Conservation (phyloP, 2,888 invertebrate species). For the Molanna angustata region DNA sequence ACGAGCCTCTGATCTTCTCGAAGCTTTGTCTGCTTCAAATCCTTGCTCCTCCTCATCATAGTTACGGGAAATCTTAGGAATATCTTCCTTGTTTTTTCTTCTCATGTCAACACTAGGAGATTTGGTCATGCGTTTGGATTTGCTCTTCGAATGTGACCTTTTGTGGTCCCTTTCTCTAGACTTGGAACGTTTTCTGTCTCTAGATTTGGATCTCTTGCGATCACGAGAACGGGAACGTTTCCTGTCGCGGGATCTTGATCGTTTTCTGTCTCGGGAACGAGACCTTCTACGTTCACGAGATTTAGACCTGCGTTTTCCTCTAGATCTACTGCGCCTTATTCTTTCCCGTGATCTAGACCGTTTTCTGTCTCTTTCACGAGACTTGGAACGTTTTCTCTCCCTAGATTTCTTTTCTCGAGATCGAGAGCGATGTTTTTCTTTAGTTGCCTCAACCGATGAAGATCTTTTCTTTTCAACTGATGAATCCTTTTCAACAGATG, state of each 20-base stretch:
- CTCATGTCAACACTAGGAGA: constrained; percentile 42
- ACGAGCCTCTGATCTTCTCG: constrained; percentile 35
- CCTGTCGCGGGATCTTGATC: constrained; percentile 56
- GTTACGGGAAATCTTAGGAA: constrained; percentile 36
- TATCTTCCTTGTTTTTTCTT: constrained; percentile 34
- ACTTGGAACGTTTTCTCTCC: constrained; percentile 43
- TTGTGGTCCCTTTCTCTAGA: constrained; percentile 53
- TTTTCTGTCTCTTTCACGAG: constrained; percentile 43
- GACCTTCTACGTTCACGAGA: constrained; percentile 51
- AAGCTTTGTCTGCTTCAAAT: constrained; percentile 42
- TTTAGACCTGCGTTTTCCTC: constrained; percentile 46
- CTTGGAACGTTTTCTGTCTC: constrained; percentile 45
- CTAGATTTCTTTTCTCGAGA: constrained; percentile 43
- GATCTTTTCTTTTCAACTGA: constrained; percentile 39
- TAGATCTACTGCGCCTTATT: constrained; percentile 38
- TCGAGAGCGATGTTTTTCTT: constrained; percentile 32
- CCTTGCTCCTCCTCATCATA: constrained; percentile 55
- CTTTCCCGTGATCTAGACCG: constrained; percentile 50
- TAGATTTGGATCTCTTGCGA: constrained; percentile 48
- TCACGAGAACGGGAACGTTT: constrained; percentile 59
- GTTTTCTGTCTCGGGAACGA: constrained; percentile 52
- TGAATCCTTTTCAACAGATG: constrained; percentile 40
- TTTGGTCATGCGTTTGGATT: constrained; percentile 47
- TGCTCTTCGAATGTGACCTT: constrained; percentile 48
- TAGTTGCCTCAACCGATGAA: constrained; percentile 21